Percentiles rank a stretch among this genome's conserved stretches.
Conservation (phyloP, 2,113 vertebrate species). For the Hemiprocne comata region DNA sequence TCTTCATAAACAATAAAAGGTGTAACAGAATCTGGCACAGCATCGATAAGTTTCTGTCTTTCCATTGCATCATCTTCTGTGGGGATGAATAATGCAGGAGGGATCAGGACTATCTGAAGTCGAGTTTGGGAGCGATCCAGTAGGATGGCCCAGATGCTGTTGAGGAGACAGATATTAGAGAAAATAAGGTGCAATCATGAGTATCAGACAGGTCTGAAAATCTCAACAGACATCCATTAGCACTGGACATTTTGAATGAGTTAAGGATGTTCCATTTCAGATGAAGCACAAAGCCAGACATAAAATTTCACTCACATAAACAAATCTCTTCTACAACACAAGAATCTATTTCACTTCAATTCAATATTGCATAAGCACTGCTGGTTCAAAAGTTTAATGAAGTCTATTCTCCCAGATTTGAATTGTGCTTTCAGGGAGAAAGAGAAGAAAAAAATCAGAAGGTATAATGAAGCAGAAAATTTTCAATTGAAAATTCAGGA, state of each 20-base stretch:
- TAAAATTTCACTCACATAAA: slow-evolving; percentile 41
- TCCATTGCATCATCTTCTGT: slow-evolving; percentile 82
- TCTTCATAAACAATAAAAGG: slow-evolving; percentile 85
- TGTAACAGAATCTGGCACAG: slow-evolving; percentile 78
- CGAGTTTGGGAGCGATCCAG: slow-evolving; percentile 83
- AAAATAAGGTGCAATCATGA: slow-evolving; percentile 35
- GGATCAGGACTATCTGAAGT: slow-evolving; percentile 82
- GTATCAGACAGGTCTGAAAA: not conserved
- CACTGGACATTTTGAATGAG: not conserved
- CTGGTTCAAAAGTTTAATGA: slow-evolving; percentile 53
- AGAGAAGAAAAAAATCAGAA: slow-evolving; percentile 11
- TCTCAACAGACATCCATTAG: not conserved
- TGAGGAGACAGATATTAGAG: slow-evolving; percentile 56
- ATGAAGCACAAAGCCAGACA: slow-evolving; percentile 9
- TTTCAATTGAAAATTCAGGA: not conserved
- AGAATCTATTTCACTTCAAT: slow-evolving; percentile 16
- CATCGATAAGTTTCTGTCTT: slow-evolving; percentile 78
- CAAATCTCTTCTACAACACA: not conserved
- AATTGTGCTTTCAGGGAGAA: slow-evolving; percentile 39
- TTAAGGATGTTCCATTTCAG: not conserved
- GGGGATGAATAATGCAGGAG: slow-evolving; percentile 82
- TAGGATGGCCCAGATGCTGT: slow-evolving; percentile 83
- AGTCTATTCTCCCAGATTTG: slow-evolving; percentile 15
- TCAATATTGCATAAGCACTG: slow-evolving; percentile 57
- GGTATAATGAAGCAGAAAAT: not conserved